Evolutionary conservation across 1,140 invertebrate species (phyloP).

Genomic region (Rhyacophila brunnea): DNA sequence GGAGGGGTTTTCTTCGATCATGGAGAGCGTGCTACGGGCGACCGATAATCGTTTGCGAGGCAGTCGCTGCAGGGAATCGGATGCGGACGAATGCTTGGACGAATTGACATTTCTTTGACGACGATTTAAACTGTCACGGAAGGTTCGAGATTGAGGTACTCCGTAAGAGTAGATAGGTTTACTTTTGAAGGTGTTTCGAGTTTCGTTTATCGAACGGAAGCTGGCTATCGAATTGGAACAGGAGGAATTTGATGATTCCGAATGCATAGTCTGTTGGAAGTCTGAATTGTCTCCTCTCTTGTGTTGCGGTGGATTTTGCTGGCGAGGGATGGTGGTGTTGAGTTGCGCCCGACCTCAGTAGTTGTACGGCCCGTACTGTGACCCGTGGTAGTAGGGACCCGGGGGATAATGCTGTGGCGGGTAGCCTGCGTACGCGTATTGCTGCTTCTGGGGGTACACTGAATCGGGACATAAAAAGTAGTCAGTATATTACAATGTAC

Average conservation of each 20-base stretch:
- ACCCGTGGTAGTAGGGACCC: conserved; percentile 85
- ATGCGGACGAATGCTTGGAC: background rate
- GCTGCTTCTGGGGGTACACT: conserved; percentile 94
- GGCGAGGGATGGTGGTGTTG: conserved; percentile 42
- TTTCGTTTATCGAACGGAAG: background rate
- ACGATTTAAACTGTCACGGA: background rate
- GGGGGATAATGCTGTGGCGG: conserved; percentile 78
- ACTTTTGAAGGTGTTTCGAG: conserved; percentile 6
- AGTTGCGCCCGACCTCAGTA: conserved; percentile 60
- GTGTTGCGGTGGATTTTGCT: background rate
- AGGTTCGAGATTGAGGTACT: background rate
- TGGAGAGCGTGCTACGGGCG: conserved; percentile 45
- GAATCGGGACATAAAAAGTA: conserved; percentile 46
- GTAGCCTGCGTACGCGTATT: conserved; percentile 82
- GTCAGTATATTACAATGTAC: too few relatives aligned
- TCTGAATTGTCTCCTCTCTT: background rate
- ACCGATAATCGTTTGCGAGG: conserved; percentile 38
- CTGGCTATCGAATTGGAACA: conserved; percentile 16
- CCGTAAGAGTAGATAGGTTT: background rate
- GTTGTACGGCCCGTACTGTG: conserved; percentile 90
- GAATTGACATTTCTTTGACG: background rate
- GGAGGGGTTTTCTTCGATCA: conserved; percentile 47
- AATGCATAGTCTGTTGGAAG: background rate
- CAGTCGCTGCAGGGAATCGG: conserved; percentile 9
- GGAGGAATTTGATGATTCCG: conserved; percentile 41